A percentile compares a stretch with the other conserved stretches of the same genome.
These are phyloP conservation scores for Altica lythri DNA, from an alignment of 2,888 invertebrate species.

Conservation along the genomic window DNA sequence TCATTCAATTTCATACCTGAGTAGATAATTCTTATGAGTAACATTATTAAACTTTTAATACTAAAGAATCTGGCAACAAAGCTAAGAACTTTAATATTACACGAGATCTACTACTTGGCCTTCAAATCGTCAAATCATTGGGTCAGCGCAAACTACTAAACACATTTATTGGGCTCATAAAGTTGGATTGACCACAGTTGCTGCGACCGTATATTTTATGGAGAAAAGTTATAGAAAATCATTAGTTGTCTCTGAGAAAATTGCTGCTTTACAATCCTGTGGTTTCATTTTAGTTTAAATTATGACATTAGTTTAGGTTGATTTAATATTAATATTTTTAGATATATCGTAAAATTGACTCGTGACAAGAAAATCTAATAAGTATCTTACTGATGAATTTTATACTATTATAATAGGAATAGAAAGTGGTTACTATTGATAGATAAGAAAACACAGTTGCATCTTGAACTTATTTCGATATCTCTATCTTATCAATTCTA, in stretches of 20 bases:
- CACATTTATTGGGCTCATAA: conserved; percentile 30
- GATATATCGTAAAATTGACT: too few species aligned
- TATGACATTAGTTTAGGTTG: not conserved
- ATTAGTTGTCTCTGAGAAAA: conserved; percentile 17
- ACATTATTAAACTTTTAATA: not conserved
- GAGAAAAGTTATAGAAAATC: conserved; percentile 27
- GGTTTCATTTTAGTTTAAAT: conserved; percentile 10
- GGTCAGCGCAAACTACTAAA: conserved; percentile 30
- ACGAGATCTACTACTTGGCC: conserved; percentile 18
- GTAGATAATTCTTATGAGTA: too few species aligned
- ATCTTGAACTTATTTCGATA: too few species aligned
- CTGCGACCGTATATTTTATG: conserved; percentile 22
- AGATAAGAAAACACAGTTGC: too few species aligned
- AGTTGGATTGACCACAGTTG: conserved; percentile 29
- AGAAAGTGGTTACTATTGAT: too few species aligned
- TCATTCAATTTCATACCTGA: too few species aligned
- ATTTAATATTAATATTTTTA: not conserved
- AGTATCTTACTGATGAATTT: too few species aligned
- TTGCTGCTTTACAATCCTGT: conserved; percentile 13
- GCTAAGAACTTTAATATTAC: conserved; percentile 16
- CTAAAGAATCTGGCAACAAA: conserved; percentile 16
- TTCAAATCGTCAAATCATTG: conserved; percentile 25
- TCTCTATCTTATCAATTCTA: too few species aligned
- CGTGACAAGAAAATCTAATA: too few species aligned
- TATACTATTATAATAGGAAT: too few species aligned